These are phyloP conservation scores for Himantopus leucocephalus DNA, from an alignment of 2,113 vertebrate species.

Conservation along the genomic window DNA sequence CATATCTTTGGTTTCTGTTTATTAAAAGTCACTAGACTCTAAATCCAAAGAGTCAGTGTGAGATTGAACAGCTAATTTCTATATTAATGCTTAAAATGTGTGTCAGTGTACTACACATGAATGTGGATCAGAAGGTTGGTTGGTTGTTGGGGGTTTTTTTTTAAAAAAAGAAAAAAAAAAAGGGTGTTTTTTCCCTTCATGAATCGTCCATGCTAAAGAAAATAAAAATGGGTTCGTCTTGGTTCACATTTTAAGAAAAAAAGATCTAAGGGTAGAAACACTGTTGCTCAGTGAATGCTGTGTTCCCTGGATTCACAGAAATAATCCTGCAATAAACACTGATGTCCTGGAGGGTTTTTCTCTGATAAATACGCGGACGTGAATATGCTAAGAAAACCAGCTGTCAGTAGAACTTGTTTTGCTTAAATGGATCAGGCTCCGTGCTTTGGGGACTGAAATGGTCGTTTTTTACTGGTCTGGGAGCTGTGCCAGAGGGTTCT, in stretches of 20 bases:
- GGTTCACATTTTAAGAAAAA: constrained; percentile 31
- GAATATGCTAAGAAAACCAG: constrained; percentile 66
- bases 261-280: constrained; percentile 33
- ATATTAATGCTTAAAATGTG: neutral
- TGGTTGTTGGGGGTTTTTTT: neutral
- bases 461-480: constrained; percentile 69
- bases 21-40: neutral
- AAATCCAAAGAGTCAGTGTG: neutral
- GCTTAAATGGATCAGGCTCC: constrained; percentile 61
- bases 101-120: neutral
- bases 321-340: constrained; percentile 76
- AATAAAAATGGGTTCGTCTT: constrained; percentile 7
- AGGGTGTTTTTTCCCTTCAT: neutral
- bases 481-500: constrained; percentile 72
- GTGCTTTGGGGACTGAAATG: constrained; percentile 55
- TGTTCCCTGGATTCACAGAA: constrained; percentile 64
- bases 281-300: constrained; percentile 40
- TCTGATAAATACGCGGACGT: constrained; percentile 65
- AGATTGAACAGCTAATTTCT: neutral
- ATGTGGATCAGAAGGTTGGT: neutral
- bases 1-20: neutral
- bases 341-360: constrained; percentile 56
- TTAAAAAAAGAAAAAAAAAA: neutral
- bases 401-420: constrained; percentile 70
- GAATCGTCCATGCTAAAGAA: neutral